phyloP scores from a whole-genome alignment of 1,140 invertebrate genomes.

The Caenorhabditis remanei region DNA sequence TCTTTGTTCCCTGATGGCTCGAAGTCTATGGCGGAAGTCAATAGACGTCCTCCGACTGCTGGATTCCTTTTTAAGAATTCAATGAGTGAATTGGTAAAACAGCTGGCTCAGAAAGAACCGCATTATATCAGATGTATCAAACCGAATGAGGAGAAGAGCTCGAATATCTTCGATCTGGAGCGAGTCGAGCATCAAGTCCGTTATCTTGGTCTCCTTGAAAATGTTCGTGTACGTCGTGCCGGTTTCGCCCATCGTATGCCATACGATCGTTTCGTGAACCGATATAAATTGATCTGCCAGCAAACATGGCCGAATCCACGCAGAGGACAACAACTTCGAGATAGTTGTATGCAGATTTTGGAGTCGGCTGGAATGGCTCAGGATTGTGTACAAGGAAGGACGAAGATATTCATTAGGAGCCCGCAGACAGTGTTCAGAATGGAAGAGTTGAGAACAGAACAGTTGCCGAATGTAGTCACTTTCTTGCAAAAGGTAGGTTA shows the following conservation, averaged over 20 bases:
- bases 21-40: conserved; percentile 80
- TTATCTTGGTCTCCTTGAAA: conserved; percentile 83
- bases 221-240: conserved; percentile 82
- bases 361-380: conserved; percentile 85
- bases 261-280: conserved; percentile 64
- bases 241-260: conserved; percentile 82
- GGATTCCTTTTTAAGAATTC: conserved; percentile 90
- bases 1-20: conserved; percentile 83
- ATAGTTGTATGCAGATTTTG: conserved; percentile 88
- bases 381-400: conserved; percentile 93
- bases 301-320: conserved; percentile 94
- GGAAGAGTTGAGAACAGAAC: conserved; percentile 83
- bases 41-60: conserved; percentile 84
- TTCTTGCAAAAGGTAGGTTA: conserved; percentile 88
- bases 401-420: conserved; percentile 92
- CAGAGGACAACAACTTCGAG: conserved; percentile 83
- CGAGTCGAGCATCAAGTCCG: conserved; percentile 82
- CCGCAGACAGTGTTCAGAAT: conserved; percentile 90
- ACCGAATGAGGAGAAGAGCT: conserved; percentile 84
- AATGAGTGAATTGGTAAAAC: conserved; percentile 90
- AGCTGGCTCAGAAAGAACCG: conserved; percentile 84
- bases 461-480: conserved; percentile 90
- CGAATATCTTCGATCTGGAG: conserved; percentile 84
- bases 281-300: conserved; percentile 94
- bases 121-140: conserved; percentile 85